These are phyloP conservation scores for Adela reaumurella DNA, from an alignment of 2,888 invertebrate genomes.

Conservation along the genomic window DNA sequence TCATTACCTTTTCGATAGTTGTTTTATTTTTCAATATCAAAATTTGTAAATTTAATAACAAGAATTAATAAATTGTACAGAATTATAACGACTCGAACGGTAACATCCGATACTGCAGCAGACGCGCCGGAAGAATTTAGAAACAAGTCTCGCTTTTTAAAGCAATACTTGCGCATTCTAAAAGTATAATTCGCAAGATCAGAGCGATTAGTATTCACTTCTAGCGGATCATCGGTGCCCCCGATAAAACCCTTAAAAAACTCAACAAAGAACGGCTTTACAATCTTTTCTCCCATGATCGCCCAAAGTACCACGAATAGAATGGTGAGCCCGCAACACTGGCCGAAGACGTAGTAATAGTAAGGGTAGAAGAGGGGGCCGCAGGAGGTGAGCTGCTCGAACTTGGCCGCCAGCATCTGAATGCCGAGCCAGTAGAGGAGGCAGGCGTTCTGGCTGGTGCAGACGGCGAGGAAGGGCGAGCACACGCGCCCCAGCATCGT, in stretches of 20 bases:
- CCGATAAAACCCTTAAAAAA: not conserved
- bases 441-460: not conserved
- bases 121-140: not conserved
- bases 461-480: not conserved
- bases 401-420: not conserved
- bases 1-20: not conserved
- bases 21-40: not conserved
- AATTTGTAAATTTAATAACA: not conserved
- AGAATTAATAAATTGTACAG: not conserved
- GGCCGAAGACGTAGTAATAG: not conserved
- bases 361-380: not conserved
- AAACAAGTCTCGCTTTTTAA: not conserved
- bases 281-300: no score
- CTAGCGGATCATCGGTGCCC: not conserved
- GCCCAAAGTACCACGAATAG: not conserved
- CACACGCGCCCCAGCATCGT: not conserved
- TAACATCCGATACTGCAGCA: not conserved
- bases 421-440: not conserved
- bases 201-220: no score
- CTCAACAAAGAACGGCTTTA: not conserved
- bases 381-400: not conserved
- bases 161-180: not conserved
- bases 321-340: not conserved
- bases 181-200: no score
- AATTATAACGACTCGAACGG: not conserved